Base-by-base conservation (phyloP, 2,888 invertebrate species). In the Hirudinaria manillensis region DNA sequence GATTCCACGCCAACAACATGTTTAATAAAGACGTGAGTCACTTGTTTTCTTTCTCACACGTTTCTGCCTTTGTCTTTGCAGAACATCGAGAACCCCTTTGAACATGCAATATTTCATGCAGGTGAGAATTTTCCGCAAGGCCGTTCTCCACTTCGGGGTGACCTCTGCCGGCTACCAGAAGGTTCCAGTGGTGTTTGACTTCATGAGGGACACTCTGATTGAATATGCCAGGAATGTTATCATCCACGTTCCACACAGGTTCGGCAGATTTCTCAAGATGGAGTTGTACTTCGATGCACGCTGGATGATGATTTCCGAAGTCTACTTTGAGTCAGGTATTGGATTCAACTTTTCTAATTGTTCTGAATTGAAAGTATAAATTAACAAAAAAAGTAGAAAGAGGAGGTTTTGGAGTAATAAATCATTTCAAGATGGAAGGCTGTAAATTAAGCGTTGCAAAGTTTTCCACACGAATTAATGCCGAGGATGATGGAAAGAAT, bases 301-400 rank as follows among this genome's bases (percentile, higher is more conserved):
- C 75, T 94, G 94, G 94, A 90, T 94, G 80, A 90, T 94, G 86
- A 89, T 95, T 82, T 93, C 93, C 85, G 94, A 95, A 87, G 88
- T 94, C 78, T 89, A 90, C 74, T 94, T 95, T 85, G 91, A 91
- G 81, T 93, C 93, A 81, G 90, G 92, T 92, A 77, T 13, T 21
- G 3, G 19, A 21, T 45, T 45, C 45, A n/a, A n/a, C n/a, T n/a
- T n/a, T n/a, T n/a, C n/a, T n/a, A n/a, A n/a, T n/a, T n/a, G n/a
- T n/a, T n/a, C n/a, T n/a, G n/a, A n/a, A n/a, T n/a, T n/a, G n/a
- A n/a, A n/a, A n/a, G n/a, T n/a, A n/a, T n/a, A n/a, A n/a, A n/a
- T n/a, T n/a, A n/a, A n/a, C n/a, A n/a, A n/a, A n/a, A n/a, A n/a
- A n/a, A n/a, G n/a, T n/a, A n/a, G n/a, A n/a, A n/a, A n/a, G n/a